Evolutionary conservation across 1,140 invertebrate genomes (phyloP).

Genomic region (Zaprionus capensis): DNA sequence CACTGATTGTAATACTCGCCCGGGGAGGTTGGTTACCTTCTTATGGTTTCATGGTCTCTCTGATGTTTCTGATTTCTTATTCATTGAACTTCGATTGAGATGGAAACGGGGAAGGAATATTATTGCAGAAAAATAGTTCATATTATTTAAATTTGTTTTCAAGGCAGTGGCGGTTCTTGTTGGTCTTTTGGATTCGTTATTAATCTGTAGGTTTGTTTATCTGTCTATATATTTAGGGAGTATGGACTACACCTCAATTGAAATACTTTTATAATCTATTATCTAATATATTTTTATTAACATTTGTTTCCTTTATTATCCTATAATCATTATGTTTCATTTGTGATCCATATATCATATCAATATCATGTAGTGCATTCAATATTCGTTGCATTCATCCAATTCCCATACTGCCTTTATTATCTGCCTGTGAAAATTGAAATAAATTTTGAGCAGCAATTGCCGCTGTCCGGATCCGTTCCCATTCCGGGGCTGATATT

Average conservation of each 20-base stretch:
- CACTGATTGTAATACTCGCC: conserved; percentile 4
- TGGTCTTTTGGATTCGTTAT: neutral
- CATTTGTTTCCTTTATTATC: too few relatives aligned
- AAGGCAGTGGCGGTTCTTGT: neutral
- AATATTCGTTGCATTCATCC: neutral
- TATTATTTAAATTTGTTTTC: neutral
- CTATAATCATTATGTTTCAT: too few relatives aligned
- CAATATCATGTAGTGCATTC: neutral
- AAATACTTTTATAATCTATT: neutral
- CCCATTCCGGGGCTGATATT: conserved; percentile 48
- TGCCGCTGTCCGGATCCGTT: conserved; percentile 56
- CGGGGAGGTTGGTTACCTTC: neutral
- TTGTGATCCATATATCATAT: too few relatives aligned
- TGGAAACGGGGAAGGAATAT: neutral
- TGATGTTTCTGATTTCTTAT: conserved; percentile 2
- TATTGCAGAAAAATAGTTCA: neutral
- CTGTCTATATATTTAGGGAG: neutral
- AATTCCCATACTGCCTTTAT: conserved; percentile 41
- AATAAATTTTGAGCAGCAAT: conserved; percentile 79
- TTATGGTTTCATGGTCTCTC: neutral
- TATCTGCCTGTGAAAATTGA: conserved; percentile 76
- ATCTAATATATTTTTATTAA: neutral
- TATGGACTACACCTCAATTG: neutral
- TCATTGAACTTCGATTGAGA: conserved; percentile 2
- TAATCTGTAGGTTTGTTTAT: neutral